A percentile compares a stretch with the other conserved stretches of the same genome.
These are phyloP conservation scores for Stenoptilia bipunctidactyla DNA, from an alignment of 2,888 invertebrate genomes.

Conservation along the genomic window DNA sequence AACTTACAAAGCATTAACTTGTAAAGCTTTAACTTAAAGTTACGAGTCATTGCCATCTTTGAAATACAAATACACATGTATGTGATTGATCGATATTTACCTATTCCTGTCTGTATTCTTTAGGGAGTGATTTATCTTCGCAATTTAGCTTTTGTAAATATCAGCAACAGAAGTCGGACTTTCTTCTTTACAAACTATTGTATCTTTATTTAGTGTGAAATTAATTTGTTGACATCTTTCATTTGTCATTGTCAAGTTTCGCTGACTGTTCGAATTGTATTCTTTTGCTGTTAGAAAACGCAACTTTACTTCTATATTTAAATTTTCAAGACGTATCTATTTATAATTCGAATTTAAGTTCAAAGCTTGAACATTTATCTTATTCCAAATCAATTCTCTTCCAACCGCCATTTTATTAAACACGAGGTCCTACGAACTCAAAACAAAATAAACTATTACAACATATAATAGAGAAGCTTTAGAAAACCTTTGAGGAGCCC, in stretches of 20 bases:
- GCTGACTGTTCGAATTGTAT: too few species aligned
- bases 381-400: too few species aligned
- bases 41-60: neutral
- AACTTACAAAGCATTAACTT: too few species aligned
- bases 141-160: neutral
- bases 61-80: neutral
- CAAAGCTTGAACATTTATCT: too few species aligned
- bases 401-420: too few species aligned
- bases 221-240: neutral
- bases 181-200: neutral
- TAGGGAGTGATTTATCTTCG: neutral
- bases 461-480: neutral
- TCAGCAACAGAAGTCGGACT: neutral
- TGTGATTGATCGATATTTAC: neutral
- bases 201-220: slow-evolving; percentile 1
- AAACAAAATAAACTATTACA: slow-evolving; percentile 3
- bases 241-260: neutral
- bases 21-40: neutral
- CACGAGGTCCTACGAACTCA: neutral
- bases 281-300: too few species aligned
- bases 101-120: neutral
- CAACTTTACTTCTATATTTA: too few species aligned
- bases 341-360: too few species aligned
- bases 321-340: too few species aligned
- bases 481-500: slow-evolving; percentile 1